These are phyloP conservation scores for Diadegma fenestrale DNA, from an alignment of 2,888 invertebrate genomes.

Conservation along the genomic window DNA sequence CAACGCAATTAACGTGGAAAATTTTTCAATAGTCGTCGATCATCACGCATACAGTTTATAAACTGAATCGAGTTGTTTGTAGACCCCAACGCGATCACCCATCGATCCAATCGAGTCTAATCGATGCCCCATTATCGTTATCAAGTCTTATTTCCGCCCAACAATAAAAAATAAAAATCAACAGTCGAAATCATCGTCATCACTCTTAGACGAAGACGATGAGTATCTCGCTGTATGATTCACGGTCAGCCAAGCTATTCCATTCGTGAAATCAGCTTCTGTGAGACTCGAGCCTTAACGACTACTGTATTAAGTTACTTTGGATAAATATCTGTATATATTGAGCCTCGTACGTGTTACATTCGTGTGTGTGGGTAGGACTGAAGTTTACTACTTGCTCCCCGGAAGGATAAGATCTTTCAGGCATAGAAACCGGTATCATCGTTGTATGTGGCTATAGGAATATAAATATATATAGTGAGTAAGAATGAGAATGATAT, in stretches of 20 bases:
- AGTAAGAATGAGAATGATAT: slow-evolving; percentile 53
- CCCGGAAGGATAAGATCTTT: slow-evolving; percentile 47
- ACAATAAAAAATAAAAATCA: not conserved
- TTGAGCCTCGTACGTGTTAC: not conserved
- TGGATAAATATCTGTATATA: slow-evolving; percentile 7
- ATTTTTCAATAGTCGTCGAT: not conserved
- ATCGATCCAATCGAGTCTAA: not conserved
- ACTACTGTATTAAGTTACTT: slow-evolving; percentile 58
- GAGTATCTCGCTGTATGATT: slow-evolving; percentile 36
- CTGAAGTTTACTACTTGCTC: slow-evolving; percentile 33
- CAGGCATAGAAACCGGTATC: slow-evolving; percentile 53
- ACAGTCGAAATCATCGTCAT: not conserved
- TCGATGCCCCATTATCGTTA: not conserved
- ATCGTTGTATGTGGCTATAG: not conserved
- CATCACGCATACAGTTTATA: not conserved
- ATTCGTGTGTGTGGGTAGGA: not conserved
- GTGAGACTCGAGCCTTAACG: slow-evolving; percentile 25
- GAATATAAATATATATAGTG: not conserved
- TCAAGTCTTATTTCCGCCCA: not conserved
- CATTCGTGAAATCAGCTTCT: slow-evolving; percentile 53
- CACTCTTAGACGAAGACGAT: slow-evolving; percentile 33
- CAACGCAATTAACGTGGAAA: not conserved
- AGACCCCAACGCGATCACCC: not conserved
- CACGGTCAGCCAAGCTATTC: slow-evolving; percentile 27
- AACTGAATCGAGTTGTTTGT: not conserved